Evolutionary conservation across 2,888 invertebrate species (phyloP).

Genomic region (Stenodera caucasica): DNA sequence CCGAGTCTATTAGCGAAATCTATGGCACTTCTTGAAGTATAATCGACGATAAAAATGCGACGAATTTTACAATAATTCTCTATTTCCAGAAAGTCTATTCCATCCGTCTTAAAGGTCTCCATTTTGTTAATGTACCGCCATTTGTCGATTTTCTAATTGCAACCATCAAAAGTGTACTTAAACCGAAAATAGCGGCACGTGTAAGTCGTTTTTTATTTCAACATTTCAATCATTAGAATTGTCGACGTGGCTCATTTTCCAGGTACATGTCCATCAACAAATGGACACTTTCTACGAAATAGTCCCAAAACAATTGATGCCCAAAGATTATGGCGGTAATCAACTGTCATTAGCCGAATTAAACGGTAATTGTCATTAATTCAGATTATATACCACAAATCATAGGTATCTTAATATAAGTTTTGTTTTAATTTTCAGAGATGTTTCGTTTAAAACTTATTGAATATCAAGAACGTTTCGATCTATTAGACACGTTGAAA

Average conservation of each 20-base stretch:
- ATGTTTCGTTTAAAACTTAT: slow-evolving; percentile 30
- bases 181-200: slow-evolving; percentile 55
- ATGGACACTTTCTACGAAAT: slow-evolving; percentile 23
- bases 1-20: slow-evolving; percentile 54
- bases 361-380: slow-evolving; percentile 56
- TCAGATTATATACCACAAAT: too few relatives aligned
- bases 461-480: slow-evolving; percentile 35
- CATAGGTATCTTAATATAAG: too few relatives aligned
- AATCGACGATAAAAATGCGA: too few relatives aligned
- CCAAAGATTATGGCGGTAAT: slow-evolving; percentile 34
- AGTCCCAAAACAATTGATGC: slow-evolving; percentile 30
- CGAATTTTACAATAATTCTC: neutral
- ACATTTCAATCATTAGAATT: too few relatives aligned
- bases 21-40: slow-evolving; percentile 51
- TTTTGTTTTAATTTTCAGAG: slow-evolving; percentile 28
- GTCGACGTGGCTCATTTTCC: neutral
- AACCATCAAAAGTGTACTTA: slow-evolving; percentile 54
- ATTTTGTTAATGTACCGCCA: slow-evolving; percentile 55
- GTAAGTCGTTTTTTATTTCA: slow-evolving; percentile 38
- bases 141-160: slow-evolving; percentile 47
- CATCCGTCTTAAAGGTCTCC: slow-evolving; percentile 53
- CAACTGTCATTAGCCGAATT: slow-evolving; percentile 60
- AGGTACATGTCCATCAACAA: slow-evolving; percentile 29
- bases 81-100: slow-evolving; percentile 58
- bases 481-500: slow-evolving; percentile 27